A percentile compares a stretch with the other conserved stretches of the same genome.
Evolutionary conservation across 1,140 invertebrate species (phyloP).

Genomic region (Scaptomyza hsui): DNA sequence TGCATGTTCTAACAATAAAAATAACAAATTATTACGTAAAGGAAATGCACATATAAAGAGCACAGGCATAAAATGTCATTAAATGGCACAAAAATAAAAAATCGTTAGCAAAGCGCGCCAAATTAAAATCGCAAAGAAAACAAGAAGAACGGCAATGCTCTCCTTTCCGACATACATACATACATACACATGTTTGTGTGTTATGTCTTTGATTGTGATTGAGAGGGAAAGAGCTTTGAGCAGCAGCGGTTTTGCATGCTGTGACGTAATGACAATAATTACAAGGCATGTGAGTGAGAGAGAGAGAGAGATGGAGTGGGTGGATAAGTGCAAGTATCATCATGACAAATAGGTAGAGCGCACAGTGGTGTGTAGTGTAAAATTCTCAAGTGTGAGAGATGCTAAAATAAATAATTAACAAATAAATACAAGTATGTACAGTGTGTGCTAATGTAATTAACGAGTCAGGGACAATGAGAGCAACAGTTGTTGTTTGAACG

Average conservation of each 20-base stretch:
- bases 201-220: not conserved
- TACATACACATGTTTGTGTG: not conserved
- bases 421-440: not conserved
- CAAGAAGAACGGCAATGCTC: slow-evolving; percentile 7
- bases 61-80: slow-evolving; percentile 27
- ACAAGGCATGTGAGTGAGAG: slow-evolving; percentile 19
- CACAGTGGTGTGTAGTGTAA: slow-evolving; percentile 11
- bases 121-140: slow-evolving; percentile 31
- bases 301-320: not conserved
- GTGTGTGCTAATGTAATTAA: not conserved
- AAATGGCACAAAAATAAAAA: slow-evolving; percentile 17
- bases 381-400: slow-evolving; percentile 1
- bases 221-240: slow-evolving; percentile 22
- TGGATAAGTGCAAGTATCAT: slow-evolving; percentile 27
- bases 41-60: slow-evolving; percentile 60
- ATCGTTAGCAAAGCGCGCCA: slow-evolving; percentile 29
- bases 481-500: too few species aligned
- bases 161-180: not conserved
- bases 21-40: slow-evolving; percentile 67
- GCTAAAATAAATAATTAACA: not conserved
- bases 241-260: slow-evolving; percentile 45
- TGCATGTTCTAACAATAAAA: slow-evolving; percentile 67
- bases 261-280: slow-evolving; percentile 75
- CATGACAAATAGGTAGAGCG: slow-evolving; percentile 26
- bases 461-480: not conserved